Base-by-base conservation (phyloP, 2,888 invertebrate genomes). In the Sinopyrophorus schimmeli region DNA sequence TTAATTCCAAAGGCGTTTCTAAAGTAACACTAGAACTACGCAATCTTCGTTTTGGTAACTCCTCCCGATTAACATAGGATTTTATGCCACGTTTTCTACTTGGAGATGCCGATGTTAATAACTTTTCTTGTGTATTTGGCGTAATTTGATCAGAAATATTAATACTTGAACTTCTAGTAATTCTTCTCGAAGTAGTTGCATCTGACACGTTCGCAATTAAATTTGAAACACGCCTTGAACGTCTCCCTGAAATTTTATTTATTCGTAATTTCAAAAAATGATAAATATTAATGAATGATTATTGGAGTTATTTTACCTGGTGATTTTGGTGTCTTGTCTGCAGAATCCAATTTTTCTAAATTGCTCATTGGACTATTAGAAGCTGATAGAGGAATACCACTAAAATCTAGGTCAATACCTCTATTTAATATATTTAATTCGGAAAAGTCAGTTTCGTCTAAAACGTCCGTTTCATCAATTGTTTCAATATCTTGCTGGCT, bases 151-250 rank as follows among this genome's bases (percentile, higher is more conserved):
- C 11, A 5, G 20, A 4, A 20, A 20, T 2, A 6, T 9, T 23
- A 1, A 35, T 15, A 35, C 35, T 35, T 9, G 23, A 14, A 21
- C 35, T 35, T 23, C 20, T 12, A 12, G 21, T n/a, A 21, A n/a
- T 21, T 21, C 21, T 21, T 21, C 21, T 21, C 7, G 21, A n/a
- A 2, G 2, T 3, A n/a, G n/a, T 20, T 35, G 12, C 5, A 15
- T 9, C n/a, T 21, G 21, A 7, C 23, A 11, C 12, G 10, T 5
- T 35, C 41, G 47, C 9, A 47, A 12, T 12, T 40, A 47, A n/a
- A n/a, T n/a, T n/a, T 15, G 34, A 27, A 9, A 32, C 10, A 21
- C 47, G 40, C 17, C 12, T 47, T 5, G 47, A 26, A 30, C 47
- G 35, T 17, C 28, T 28, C 1, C 12, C 41, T 47, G 21, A 6